These are phyloP conservation scores for Xestia rhomboidea DNA, from an alignment of 2,888 invertebrate genomes.

Conservation along the genomic window DNA sequence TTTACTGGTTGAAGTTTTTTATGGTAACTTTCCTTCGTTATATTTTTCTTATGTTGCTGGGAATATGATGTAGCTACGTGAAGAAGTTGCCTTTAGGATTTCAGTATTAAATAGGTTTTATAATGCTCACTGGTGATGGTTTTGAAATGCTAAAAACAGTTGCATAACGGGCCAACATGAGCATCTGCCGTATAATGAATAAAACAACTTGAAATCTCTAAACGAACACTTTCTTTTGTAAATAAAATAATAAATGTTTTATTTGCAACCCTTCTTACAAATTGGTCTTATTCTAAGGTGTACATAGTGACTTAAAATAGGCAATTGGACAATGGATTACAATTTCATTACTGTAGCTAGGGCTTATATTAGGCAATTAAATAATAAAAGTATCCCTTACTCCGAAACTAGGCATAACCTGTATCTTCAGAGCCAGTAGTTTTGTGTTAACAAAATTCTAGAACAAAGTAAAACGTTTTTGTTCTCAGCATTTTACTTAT, in stretches of 20 bases:
- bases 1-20: constrained; percentile 35
- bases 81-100: not conserved
- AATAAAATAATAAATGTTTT: no score
- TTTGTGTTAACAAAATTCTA: not conserved
- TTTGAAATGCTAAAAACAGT: not conserved
- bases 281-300: no score
- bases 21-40: not conserved
- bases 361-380: no score
- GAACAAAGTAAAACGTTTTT: constrained; percentile 18
- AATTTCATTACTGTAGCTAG: no score
- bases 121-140: not conserved
- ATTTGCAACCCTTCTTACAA: no score
- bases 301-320: no score
- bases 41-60: constrained; percentile 3
- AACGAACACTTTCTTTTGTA: not conserved
- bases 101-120: no score
- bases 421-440: no score
- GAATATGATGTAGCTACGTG: not conserved
- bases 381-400: no score
- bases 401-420: no score
- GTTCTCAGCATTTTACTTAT: constrained; percentile 21
- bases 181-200: not conserved
- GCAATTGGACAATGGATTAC: no score
- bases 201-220: constrained; percentile 13
- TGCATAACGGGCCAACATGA: not conserved